These are phyloP conservation scores for Ceratotherium simum DNA, from an alignment of 2,113 vertebrate genomes.

Conservation along the genomic window DNA sequence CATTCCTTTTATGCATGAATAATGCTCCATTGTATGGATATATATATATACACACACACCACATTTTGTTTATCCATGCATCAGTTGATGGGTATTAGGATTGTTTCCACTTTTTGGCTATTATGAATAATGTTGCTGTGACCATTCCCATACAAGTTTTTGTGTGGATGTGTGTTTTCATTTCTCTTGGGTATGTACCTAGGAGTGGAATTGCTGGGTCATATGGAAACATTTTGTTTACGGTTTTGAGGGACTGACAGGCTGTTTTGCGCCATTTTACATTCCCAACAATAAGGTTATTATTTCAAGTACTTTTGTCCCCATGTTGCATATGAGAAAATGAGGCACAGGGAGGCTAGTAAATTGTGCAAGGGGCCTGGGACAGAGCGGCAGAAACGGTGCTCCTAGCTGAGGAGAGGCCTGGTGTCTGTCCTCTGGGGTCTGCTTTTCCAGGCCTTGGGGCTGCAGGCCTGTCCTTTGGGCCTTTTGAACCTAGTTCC, in stretches of 20 bases:
- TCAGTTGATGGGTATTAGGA: not conserved
- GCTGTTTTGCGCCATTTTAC: not conserved
- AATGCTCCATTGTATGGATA: fast-evolving
- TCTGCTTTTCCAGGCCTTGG: fast-evolving
- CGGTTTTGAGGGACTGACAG: not conserved
- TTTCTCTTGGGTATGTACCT: not conserved
- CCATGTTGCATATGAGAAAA: not conserved
- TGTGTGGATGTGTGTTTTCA: not conserved
- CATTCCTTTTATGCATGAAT: not conserved
- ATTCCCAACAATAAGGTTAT: not conserved
- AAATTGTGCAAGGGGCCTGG: not conserved
- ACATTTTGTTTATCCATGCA: not conserved
- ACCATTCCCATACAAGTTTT: not conserved
- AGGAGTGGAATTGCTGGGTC: not conserved
- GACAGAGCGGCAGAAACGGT: fast-evolving
- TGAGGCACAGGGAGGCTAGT: not conserved
- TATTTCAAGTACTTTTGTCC: not conserved
- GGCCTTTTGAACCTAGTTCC: not conserved
- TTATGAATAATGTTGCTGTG: not conserved
- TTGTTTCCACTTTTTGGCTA: not conserved
- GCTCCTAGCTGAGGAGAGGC: not conserved
- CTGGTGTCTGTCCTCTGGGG: fast-evolving
- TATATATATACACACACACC: no score
- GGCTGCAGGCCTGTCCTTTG: no score
- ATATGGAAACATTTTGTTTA: not conserved